Base-by-base conservation (phyloP, 1,140 invertebrate genomes). In the Trichonephila clavipes region DNA sequence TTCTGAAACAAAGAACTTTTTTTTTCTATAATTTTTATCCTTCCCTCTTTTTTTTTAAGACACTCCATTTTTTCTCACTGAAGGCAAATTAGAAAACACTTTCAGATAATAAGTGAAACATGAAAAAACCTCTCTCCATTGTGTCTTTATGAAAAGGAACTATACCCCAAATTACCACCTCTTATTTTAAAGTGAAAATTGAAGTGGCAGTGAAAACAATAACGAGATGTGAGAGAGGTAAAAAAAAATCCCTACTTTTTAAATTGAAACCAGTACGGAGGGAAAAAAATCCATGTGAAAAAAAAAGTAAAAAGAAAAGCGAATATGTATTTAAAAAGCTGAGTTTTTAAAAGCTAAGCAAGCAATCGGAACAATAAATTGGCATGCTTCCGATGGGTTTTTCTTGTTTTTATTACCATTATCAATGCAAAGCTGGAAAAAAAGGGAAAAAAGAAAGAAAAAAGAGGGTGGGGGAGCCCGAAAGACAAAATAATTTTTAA, bases 141-240 rank as follows among this genome's bases (percentile, higher is more conserved):
- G 69, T 90, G 10, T 28, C 16, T 8, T 16, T n/a, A 28, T 77
- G 69, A 90, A 90, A 90, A 81, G 72, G 88, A 77, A 77, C 64
- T 90, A 77, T 90, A 72, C 88, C 66, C 44, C 69, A 90, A 90
- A 90, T 90, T 90, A 81, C 66, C 88, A 34, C 44, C 66, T 59
- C 69, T 90, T 77, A 77, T 59, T 90, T 81, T 90, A 90, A 90
- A 90, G 81, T 61, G 51, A 90, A 88, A 90, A 90, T 77, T 90
- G 88, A 90, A 90, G 88, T 90, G 88, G 88, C 58, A 40, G 19
- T 40, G 87, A 24, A 69, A 77, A 77, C 72, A 77, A 77, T 77
- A 77, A 77, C 24, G 72, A 24, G 66, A 69, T 28, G 28, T 34
- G 51, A 10, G 51, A 51, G 51, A 51, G 51, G 34, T 24, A 72